phyloP scores from a whole-genome alignment of 2,888 invertebrate genomes.

The Iselma pallidipennis region DNA sequence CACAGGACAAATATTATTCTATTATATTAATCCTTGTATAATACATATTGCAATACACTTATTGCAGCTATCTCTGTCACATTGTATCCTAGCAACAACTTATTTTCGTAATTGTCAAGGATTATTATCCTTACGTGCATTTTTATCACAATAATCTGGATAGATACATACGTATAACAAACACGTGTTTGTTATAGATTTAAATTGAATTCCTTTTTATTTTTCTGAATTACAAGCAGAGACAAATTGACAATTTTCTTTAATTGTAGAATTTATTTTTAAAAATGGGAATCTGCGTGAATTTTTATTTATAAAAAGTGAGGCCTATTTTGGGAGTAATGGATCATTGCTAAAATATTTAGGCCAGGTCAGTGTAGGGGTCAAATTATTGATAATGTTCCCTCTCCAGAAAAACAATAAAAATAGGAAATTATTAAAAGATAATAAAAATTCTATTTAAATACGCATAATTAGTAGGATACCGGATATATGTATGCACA shows the following conservation, averaged over 20 bases:
- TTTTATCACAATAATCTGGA: too few species aligned
- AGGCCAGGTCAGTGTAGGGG: conserved; percentile 23
- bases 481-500: not conserved
- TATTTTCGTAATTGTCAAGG: not conserved
- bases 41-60: too few species aligned
- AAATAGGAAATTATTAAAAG: not conserved
- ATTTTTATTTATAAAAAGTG: conserved; percentile 18
- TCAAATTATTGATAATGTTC: conserved; percentile 1
- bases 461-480: not conserved
- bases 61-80: too few species aligned
- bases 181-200: too few species aligned
- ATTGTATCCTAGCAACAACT: not conserved
- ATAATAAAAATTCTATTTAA: not conserved
- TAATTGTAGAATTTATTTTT: too few species aligned
- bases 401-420: not conserved
- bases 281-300: too few species aligned
- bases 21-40: too few species aligned
- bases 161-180: too few species aligned
- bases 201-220: too few species aligned
- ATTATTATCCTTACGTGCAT: too few species aligned
- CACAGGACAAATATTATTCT: not conserved
- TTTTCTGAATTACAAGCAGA: too few species aligned
- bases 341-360: conserved; percentile 22
- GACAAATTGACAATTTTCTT: too few species aligned
- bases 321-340: conserved; percentile 22